Evolutionary conservation across 2,113 vertebrate genomes (phyloP), one percentile per base, ranked within the genome.

Genomic region (Grammomys dolichurus): DNA sequence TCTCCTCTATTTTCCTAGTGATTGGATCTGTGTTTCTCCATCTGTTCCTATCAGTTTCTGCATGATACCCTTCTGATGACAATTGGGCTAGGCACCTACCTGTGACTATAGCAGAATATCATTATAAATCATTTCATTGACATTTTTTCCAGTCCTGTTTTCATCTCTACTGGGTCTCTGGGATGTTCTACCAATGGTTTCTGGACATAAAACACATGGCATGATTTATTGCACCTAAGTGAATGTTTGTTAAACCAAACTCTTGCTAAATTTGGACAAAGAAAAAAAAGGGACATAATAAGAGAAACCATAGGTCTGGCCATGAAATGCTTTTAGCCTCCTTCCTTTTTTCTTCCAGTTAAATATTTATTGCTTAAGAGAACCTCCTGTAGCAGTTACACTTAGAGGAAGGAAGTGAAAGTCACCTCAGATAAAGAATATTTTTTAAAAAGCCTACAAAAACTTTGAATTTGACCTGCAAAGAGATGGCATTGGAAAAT

Each of bases 371-470:
- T 82, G 17, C 31, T 91, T 89, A 78, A n/a, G 33, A 92, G 36
- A 92, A 73, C 1, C 60, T 72, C 4, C 28, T 22, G 85, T 26
- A 89, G 11, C 5, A 75, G 9, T 33, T 70, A 12, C 40, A 88
- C 11, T 67, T 96, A 94, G 28, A 77, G 46, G 19, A 86, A 96
- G 92, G 19, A 94, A 36, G 73, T 9, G 7, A 78, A 48, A 51
- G 51, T 56, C 48, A 87, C 16, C 69, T 63, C 77, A 85, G 90
- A 43, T 78, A 22, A 58, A 87, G 33, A 86, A 90, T 51, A 65
- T 51, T 11, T 87, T 51, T 11, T 87, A n/a, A 33, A 20, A 86
- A 69, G 17, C 43, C 11, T 36, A 40, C 19, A 81, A 65, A 78
- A 56, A 82, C 46, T 58, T 89, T 51, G 65, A 91, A 87, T 93